Evolutionary conservation across 2,888 invertebrate genomes (phyloP).

Genomic region (Conomelus anceps): DNA sequence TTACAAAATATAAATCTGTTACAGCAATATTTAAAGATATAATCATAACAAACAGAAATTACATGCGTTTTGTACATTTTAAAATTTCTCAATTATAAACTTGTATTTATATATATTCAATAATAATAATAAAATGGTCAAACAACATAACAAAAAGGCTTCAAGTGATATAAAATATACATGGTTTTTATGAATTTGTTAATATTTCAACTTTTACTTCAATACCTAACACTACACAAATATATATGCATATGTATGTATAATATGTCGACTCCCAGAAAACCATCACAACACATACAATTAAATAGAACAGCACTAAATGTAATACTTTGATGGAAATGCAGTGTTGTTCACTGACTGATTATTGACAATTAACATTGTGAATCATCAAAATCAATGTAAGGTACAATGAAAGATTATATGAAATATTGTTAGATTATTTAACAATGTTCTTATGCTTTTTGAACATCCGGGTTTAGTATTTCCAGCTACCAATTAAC

Average conservation of each 20-base stretch:
- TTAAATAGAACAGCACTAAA: not conserved
- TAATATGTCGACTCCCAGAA: not conserved
- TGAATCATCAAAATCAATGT: not conserved
- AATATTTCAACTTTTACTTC: not conserved
- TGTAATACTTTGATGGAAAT: not conserved
- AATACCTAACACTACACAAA: constrained; percentile 8
- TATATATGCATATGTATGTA: not conserved
- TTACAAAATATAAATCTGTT: not conserved
- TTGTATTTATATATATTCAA: not conserved
- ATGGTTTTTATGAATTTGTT: not conserved
- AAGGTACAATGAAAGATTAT: not conserved
- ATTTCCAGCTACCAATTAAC: not conserved
- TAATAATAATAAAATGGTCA: constrained; percentile 6
- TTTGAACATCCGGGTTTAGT: too few relatives aligned
- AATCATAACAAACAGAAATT: constrained; percentile 7
- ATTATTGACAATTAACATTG: not conserved
- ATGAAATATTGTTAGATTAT: not conserved
- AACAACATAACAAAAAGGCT: constrained; percentile 7
- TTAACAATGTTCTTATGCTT: not conserved
- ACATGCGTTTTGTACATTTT: constrained; percentile 2
- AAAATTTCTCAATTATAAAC: constrained; percentile 7
- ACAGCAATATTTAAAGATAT: not conserved
- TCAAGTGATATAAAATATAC: constrained; percentile 6
- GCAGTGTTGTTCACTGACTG: not conserved
- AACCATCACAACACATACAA: not conserved